Base-by-base conservation (phyloP, 2,888 invertebrate species). In the Synergus umbraculus region DNA sequence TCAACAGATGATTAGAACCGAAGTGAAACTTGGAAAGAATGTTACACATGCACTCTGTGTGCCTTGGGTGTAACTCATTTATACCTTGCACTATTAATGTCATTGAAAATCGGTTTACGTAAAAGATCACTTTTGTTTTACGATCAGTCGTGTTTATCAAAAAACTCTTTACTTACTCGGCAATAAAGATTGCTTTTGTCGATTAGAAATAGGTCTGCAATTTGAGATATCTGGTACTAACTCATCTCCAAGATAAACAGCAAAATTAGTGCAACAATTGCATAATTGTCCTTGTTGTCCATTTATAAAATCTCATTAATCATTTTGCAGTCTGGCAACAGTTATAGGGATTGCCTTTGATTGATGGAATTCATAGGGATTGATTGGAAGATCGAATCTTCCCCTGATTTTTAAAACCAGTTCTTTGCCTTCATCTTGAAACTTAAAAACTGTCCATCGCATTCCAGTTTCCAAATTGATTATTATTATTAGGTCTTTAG, bases 131-230 rank as follows among this genome's bases (percentile, higher is more conserved):
- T 54, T 37, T 15, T 15, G 43, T 8, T 49, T 29, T 29, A 29
- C 49, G 69, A 49, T 73, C 69, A 54, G 49, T 49, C 37, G 29
- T 49, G 54, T 73, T 73, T 73, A 73, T 73, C 49, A 54, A 37
- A 43, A 43, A 8, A 49, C 54, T 54, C 54, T 73, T 15, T 60
- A 7, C 9, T 60, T 60, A 10, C 18, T 60, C 12, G 46, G 37
- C n/a, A 49, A 0, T 73, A 49, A 73, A 69, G 46, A 69, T 69
- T 49, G 46, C 22, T 49, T 2, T 22, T 18, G n/a, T 43, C 8
- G 69, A 49, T 69, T 69, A 69, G 4, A 69, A 22, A 7, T 3
- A 69, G 46, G 3, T 29, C 29, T 46, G 29, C 5, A 49, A 10
- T 41, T 46, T 44, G 4, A 49, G n/a, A 37, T 41, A 65, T 65